Conservation (phyloP, 2,888 invertebrate species). For the Ophonus ardosiacus region DNA sequence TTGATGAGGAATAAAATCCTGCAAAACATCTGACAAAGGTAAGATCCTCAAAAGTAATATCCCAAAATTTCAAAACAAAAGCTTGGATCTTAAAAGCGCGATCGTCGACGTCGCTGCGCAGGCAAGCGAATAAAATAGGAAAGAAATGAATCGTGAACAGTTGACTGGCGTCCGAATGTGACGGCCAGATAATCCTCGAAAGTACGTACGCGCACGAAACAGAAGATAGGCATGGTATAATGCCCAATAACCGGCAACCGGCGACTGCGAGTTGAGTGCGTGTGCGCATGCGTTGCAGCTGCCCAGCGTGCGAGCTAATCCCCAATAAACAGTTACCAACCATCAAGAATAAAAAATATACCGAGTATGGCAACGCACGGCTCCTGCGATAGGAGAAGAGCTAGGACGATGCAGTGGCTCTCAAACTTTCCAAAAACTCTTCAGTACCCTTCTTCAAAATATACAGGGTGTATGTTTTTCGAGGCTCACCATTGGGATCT, state of each 20-base stretch:
- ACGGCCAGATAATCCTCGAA: slow-evolving; percentile 58
- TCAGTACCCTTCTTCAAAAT: too few species aligned
- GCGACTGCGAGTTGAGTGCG: slow-evolving; percentile 12
- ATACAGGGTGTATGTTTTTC: too few species aligned
- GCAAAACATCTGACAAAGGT: too few species aligned
- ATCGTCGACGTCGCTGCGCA: background rate
- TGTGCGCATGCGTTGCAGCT: slow-evolving; percentile 31
- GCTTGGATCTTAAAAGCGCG: background rate
- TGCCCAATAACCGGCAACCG: slow-evolving; percentile 56
- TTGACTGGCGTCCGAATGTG: slow-evolving; percentile 47
- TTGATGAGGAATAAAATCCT: too few species aligned
- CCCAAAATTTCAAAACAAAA: background rate
- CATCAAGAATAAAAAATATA: slow-evolving; percentile 63
- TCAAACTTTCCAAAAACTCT: background rate
- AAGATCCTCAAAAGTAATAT: too few species aligned
- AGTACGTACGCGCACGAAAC: slow-evolving; percentile 51
- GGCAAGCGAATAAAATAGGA: slow-evolving; percentile 6
- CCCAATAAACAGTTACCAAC: slow-evolving; percentile 63
- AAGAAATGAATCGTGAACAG: slow-evolving; percentile 46
- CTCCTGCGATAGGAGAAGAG: slow-evolving; percentile 24
- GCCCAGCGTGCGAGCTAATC: slow-evolving; percentile 54
- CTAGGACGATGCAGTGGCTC: background rate
- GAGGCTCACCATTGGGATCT: too few species aligned
- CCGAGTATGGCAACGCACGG: slow-evolving; percentile 29
- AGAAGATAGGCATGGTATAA: slow-evolving; percentile 54